phyloP scores from a whole-genome alignment of 2,113 vertebrate genomes.

The Chlamydotis undulata region DNA sequence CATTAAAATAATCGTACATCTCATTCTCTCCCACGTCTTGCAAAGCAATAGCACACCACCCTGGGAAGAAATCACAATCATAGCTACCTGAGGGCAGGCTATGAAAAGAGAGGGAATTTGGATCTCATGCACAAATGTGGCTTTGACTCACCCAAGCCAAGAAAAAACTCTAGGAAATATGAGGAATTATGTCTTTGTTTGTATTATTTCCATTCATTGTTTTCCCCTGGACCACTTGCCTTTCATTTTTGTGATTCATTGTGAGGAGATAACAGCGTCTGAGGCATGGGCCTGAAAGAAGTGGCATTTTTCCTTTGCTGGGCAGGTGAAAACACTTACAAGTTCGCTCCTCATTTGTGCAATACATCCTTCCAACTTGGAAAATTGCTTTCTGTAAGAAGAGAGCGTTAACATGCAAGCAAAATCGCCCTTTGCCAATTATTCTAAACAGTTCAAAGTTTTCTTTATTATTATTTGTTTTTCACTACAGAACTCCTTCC shows the following conservation, averaged over 20 bases:
- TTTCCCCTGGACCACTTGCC: background rate
- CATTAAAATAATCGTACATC: background rate
- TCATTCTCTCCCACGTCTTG: background rate
- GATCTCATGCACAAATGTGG: background rate
- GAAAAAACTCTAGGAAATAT: background rate
- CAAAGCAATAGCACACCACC: background rate
- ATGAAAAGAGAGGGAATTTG: background rate
- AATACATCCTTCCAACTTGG: background rate
- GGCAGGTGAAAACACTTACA: background rate
- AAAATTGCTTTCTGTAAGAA: background rate
- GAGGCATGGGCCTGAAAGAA: background rate
- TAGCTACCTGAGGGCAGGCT: background rate
- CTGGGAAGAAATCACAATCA: background rate
- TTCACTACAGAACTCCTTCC: background rate
- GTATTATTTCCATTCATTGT: accelerated
- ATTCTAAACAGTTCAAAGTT: background rate
- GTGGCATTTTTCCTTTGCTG: background rate
- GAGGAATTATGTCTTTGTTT: background rate
- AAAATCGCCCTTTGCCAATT: background rate
- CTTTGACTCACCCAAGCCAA: background rate
- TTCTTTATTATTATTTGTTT: background rate
- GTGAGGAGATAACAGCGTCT: background rate
- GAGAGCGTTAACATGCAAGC: background rate
- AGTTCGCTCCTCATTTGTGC: background rate
- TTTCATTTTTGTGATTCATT: background rate